Base-by-base conservation (phyloP, 1,140 invertebrate genomes). In the Drosophila tristis region DNA sequence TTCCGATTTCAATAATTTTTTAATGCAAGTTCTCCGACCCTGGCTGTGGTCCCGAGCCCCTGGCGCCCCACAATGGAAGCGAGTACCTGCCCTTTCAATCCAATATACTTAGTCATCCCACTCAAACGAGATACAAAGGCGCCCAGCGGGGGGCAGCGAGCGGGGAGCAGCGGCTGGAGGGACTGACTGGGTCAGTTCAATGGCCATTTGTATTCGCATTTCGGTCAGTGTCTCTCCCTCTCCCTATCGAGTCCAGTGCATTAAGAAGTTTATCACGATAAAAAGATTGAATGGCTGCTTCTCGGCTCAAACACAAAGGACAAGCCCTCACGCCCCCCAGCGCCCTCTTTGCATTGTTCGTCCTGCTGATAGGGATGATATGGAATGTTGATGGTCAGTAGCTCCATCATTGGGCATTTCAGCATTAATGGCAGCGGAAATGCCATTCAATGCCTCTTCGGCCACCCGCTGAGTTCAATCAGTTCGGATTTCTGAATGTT, bases 241-340 rank as follows among this genome's bases (percentile, higher is more conserved):
- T 74, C 20, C 65, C 45, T 64, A 49, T 80, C 65, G 47, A 35
- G 64, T 55, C 58, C 77, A 77, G 68, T 78, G 56, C 82, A 87
- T 86, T 82, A 89, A 81, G 70, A 72, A 74, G 62, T 89, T 87
- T 89, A 87, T 89, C 79, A 89, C 59, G 84, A 78, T 87, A 76
- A 87, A 74, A 67, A 82, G 84, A 89, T 79, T 87, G 74, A 82
- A 87, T 87, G 64, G 50, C 57, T 51, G 63, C 44, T 55, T 48
- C 49, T 66, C 45, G 64, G 55, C 39, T 43, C 20, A 44, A 55
- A 49, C 80, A 78, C 74, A 80, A 80, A 77, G 78, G 67, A 76
- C 59, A 85, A 77, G 47, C 47, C 5, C 20, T 49, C 23, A 23
- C 16, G 47, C 47, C 16, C 6, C 47, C 13, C 23, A 13, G 20